Evolutionary conservation across 1,140 invertebrate species (phyloP), one percentile per base, ranked within the genome.

Genomic region (Rhopalosiphum padi): DNA sequence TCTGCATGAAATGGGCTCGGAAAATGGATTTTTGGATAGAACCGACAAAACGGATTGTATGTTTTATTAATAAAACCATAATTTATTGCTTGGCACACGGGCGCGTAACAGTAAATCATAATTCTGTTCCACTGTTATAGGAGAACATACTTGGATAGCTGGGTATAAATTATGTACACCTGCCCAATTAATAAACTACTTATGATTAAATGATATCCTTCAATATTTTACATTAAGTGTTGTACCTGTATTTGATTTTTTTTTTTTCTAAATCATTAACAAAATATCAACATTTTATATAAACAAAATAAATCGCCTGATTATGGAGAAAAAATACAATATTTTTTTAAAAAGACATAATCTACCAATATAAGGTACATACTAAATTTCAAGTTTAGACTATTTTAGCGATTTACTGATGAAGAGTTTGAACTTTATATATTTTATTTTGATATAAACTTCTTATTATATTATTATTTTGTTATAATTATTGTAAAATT

Each of bases 91-190:
- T 25, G 21, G 37, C 48, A 93, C 91, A 85, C 35, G 5, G 37
- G 37, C 21, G 21, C 35, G 35, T 41, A 55, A 23, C 82, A 25
- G 91, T 93, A 93, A 93, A 93, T 93, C 91, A 93, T 41, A 53
- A 68, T 83, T 51, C 2, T 43, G 91, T 86, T 93, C 77, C 55
- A 85, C 77, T 85, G 48, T 85, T 93, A 86, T 37, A 85, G 82
- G 46, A 93, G n/a, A 51, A 83, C 77, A 92, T 35, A 85, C 48
- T 37, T 41, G 68, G 22, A 55, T 86, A n/a, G 37, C 23, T 30
- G 51, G 82, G 55, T 93, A 93, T 93, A 93, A 93, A 93, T 93
- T 93, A 85, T 93, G 48, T 93, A 86, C 46, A 93, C 91, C 91
- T 93, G 91, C 48, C 46, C 91, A 93, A 86, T 93, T 86, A 85